These are phyloP conservation scores for Calycopis cecrops DNA, from an alignment of 1,140 invertebrate genomes.

Conservation along the genomic window DNA sequence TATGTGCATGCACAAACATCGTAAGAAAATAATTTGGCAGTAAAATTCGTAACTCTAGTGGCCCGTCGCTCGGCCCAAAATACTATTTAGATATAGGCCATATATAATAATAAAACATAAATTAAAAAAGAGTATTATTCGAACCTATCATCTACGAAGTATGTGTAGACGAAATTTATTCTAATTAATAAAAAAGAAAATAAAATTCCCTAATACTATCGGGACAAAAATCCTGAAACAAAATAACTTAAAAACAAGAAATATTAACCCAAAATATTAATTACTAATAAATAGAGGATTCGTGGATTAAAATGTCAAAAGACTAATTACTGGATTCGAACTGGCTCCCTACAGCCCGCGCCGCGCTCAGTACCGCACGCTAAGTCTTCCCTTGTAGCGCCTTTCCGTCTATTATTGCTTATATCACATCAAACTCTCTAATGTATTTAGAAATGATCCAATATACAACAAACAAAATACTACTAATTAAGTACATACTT, in stretches of 20 bases:
- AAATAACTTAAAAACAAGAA: slow-evolving; percentile 74
- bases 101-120: slow-evolving; percentile 57
- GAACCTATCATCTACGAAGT: slow-evolving; percentile 59
- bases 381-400: slow-evolving; percentile 50
- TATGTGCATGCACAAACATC: slow-evolving; percentile 72
- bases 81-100: slow-evolving; percentile 71
- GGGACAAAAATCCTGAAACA: slow-evolving; percentile 75
- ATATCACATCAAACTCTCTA: slow-evolving; percentile 66
- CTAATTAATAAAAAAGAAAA: slow-evolving; percentile 69
- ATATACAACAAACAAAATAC: slow-evolving; percentile 64
- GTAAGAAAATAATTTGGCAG: slow-evolving; percentile 75
- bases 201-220: slow-evolving; percentile 74
- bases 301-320: slow-evolving; percentile 55
- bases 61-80: slow-evolving; percentile 69
- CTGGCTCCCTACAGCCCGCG: slow-evolving; percentile 17
- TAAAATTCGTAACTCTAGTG: slow-evolving; percentile 74
- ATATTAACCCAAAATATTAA: slow-evolving; percentile 72
- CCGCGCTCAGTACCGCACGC: slow-evolving; percentile 19
- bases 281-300: slow-evolving; percentile 72
- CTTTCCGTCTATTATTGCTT: slow-evolving; percentile 66
- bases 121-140: slow-evolving; percentile 70
- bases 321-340: slow-evolving; percentile 46
- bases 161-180: slow-evolving; percentile 63
- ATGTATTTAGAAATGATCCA: slow-evolving; percentile 56
- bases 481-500: slow-evolving; percentile 72